A percentile compares a stretch with the other conserved stretches of the same genome.
phyloP scores from a whole-genome alignment of 1,140 invertebrate species.

The Cherax destructor region DNA sequence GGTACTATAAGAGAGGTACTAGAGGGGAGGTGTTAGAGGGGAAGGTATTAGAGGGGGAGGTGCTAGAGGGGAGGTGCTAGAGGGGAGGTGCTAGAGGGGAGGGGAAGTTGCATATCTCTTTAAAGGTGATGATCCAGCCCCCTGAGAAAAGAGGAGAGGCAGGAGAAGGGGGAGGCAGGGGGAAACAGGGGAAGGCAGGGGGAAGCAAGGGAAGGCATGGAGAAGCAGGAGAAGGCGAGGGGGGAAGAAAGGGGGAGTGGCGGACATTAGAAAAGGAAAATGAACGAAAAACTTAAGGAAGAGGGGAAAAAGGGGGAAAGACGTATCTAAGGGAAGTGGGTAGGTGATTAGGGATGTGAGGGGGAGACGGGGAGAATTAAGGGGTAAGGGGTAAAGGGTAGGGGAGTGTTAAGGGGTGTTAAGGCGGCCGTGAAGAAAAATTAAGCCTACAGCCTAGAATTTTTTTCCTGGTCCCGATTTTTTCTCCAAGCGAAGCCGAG shows the following conservation, averaged over 20 bases:
- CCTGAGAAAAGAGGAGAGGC: neutral
- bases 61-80: neutral
- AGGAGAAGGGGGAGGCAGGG: neutral
- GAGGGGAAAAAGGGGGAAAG: neutral
- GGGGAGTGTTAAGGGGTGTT: too few relatives aligned
- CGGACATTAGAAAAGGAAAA: neutral
- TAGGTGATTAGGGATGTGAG: neutral
- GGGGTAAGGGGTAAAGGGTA: too few relatives aligned
- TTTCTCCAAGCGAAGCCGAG: too few relatives aligned
- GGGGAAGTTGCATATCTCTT: too few relatives aligned
- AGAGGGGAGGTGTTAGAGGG: too few relatives aligned
- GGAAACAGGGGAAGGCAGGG: neutral
- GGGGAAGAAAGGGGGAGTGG: neutral
- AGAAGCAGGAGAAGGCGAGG: too few relatives aligned
- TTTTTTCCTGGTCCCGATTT: too few relatives aligned
- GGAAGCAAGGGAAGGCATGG: neutral
- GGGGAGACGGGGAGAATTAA: neutral
- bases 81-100: too few relatives aligned
- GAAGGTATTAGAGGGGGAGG: too few relatives aligned
- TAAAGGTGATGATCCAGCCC: too few relatives aligned
- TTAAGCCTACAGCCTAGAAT: too few relatives aligned
- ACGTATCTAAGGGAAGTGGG: neutral
- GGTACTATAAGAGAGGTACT: neutral
- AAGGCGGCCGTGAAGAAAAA: too few relatives aligned
- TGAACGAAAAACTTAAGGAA: neutral